Percentiles rank a stretch among this genome's conserved stretches.
These are phyloP conservation scores for Pecten maximus DNA, from an alignment of 2,888 invertebrate species.

Conservation along the genomic window DNA sequence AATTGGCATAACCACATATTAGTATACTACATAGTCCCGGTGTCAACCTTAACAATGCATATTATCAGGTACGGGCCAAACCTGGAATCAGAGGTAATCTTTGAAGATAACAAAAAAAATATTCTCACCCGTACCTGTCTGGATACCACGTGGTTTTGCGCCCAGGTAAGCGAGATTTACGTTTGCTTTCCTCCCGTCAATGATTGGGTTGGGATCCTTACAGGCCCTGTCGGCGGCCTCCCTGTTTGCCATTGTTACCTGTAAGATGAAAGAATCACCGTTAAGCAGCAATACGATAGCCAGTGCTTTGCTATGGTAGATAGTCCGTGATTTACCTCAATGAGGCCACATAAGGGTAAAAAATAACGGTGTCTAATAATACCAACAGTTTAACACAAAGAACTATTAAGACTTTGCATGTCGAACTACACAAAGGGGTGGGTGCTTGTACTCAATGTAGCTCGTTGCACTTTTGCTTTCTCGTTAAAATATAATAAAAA, in stretches of 20 bases:
- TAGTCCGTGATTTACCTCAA: constrained; percentile 8
- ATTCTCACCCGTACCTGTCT: constrained; percentile 55
- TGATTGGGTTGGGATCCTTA: constrained; percentile 98
- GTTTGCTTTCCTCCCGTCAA: constrained; percentile 98
- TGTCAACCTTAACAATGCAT: no score
- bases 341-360: background rate
- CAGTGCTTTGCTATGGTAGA: background rate
- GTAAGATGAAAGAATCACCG: constrained; percentile 66
- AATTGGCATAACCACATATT: no score
- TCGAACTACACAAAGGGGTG: no score
- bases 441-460: no score
- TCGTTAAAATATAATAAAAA: background rate
- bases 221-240: constrained; percentile 97
- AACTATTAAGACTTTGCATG: no score
- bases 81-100: background rate
- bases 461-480: no score
- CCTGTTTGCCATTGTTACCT: constrained; percentile 99
- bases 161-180: constrained; percentile 98
- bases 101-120: no score
- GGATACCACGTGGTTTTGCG: constrained; percentile 89
- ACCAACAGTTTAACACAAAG: background rate
- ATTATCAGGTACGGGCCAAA: background rate
- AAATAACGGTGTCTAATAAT: background rate
- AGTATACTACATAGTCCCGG: no score
- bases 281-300: constrained; percentile 3